Percentiles rank a stretch among this genome's conserved stretches.
These are phyloP conservation scores for Mechanitis messenoides DNA, from an alignment of 2,888 invertebrate genomes.

Conservation along the genomic window DNA sequence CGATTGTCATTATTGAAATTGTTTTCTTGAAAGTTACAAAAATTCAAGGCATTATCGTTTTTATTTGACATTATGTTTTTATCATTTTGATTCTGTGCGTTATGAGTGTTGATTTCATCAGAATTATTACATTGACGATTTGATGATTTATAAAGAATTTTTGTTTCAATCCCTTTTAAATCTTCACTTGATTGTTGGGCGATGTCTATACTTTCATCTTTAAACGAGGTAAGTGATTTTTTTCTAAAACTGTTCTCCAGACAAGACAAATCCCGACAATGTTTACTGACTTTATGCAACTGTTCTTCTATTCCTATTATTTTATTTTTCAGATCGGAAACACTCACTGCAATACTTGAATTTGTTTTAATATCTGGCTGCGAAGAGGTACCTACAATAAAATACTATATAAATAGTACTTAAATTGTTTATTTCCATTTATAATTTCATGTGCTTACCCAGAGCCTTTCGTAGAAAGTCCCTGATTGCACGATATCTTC, in stretches of 20 bases:
- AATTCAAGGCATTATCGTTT: conserved; percentile 10
- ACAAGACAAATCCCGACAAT: conserved; percentile 43
- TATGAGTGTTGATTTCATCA: conserved; percentile 36
- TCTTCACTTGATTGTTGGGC: conserved; percentile 30
- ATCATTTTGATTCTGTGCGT: conserved; percentile 27
- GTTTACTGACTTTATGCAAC: conserved; percentile 49
- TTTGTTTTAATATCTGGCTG: conserved; percentile 56
- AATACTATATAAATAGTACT: not conserved
- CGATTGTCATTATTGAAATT: conserved; percentile 21
- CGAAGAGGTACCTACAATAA: conserved; percentile 48
- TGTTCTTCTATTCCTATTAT: conserved; percentile 54
- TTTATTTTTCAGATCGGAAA: conserved; percentile 57
- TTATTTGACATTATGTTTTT: conserved; percentile 18
- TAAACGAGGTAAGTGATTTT: conserved; percentile 31
- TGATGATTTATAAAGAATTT: conserved; percentile 46
- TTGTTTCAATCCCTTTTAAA: conserved; percentile 38
- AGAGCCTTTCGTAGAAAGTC: conserved; percentile 57
- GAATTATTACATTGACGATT: conserved; percentile 39
- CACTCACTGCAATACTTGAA: conserved; percentile 56
- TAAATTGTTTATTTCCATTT: not conserved
- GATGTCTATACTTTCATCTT: conserved; percentile 26
- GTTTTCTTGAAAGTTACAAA: conserved; percentile 11
- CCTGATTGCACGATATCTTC: conserved; percentile 55
- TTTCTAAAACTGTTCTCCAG: conserved; percentile 37
- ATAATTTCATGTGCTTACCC: conserved; percentile 37